A percentile compares a stretch with the other conserved stretches of the same genome.
Evolutionary conservation across 2,888 invertebrate species (phyloP).

Genomic region (Sympetrum striolatum): DNA sequence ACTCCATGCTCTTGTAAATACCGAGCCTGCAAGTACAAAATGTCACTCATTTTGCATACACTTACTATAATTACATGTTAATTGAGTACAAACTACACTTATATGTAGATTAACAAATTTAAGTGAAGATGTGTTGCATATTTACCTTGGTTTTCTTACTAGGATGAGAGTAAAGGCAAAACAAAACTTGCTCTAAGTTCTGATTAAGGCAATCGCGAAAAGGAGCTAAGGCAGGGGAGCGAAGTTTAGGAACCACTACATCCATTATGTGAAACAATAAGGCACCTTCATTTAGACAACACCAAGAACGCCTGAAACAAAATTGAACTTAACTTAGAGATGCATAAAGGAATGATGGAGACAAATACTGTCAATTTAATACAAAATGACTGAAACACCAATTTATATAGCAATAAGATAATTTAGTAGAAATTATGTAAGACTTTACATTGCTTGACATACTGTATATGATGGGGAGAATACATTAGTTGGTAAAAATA

Average conservation of each 20-base stretch:
- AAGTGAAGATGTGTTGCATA: not conserved
- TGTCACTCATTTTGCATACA: too few species aligned
- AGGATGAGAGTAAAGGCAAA: conserved; percentile 86
- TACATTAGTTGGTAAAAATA: too few species aligned
- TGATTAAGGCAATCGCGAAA: conserved; percentile 74
- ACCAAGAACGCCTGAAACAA: conserved; percentile 72
- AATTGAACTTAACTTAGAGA: conserved; percentile 45
- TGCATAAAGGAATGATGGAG: not conserved
- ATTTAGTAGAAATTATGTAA: too few species aligned
- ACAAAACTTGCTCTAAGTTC: conserved; percentile 84
- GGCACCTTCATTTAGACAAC: conserved; percentile 77
- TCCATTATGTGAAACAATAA: conserved; percentile 80
- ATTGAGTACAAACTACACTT: too few species aligned
- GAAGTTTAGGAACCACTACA: conserved; percentile 72
- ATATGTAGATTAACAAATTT: not conserved
- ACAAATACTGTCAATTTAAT: too few species aligned
- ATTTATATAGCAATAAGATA: too few species aligned
- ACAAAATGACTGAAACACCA: too few species aligned
- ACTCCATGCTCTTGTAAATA: conserved; percentile 73
- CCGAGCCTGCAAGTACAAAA: conserved; percentile 58
- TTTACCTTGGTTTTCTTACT: conserved; percentile 70
- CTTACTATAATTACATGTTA: too few species aligned
- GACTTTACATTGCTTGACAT: too few species aligned
- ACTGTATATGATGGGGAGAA: too few species aligned
- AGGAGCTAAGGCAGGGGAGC: conserved; percentile 70